Conservation (phyloP, 2,113 vertebrate genomes). For the Sebastes fasciatus region DNA sequence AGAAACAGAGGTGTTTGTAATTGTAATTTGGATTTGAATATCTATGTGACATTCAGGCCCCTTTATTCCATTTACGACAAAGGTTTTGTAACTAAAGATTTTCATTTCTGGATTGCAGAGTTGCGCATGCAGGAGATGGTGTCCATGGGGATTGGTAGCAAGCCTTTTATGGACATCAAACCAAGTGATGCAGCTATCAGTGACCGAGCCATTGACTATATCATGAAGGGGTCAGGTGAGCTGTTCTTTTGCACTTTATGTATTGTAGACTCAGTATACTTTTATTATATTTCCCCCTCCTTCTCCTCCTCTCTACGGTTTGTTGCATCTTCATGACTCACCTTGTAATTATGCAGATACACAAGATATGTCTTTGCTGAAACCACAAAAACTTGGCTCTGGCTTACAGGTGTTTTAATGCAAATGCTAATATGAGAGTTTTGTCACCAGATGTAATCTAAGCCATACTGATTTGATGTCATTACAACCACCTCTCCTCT, state of each 20-base stretch:
- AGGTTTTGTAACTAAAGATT: background rate
- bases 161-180: constrained; percentile 88
- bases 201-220: constrained; percentile 84
- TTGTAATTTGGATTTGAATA: background rate
- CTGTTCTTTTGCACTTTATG: background rate
- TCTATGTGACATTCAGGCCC: background rate
- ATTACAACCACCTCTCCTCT: background rate
- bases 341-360: background rate
- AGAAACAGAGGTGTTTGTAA: constrained; percentile 85
- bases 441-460: constrained; percentile 8
- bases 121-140: constrained; percentile 89
- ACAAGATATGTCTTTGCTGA: background rate
- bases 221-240: constrained; percentile 86
- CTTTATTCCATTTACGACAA: background rate
- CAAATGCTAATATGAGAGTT: background rate
- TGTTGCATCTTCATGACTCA: background rate
- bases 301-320: background rate
- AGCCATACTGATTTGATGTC: background rate
- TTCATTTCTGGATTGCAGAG: constrained; percentile 74
- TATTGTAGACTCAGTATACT: background rate
- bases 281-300: background rate
- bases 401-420: background rate
- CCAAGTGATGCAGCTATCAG: constrained; percentile 87
- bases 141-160: constrained; percentile 89
- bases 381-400: constrained; percentile 4